These are phyloP conservation scores for Drosophila miranda DNA, from an alignment of 1,140 invertebrate genomes.

Conservation along the genomic window DNA sequence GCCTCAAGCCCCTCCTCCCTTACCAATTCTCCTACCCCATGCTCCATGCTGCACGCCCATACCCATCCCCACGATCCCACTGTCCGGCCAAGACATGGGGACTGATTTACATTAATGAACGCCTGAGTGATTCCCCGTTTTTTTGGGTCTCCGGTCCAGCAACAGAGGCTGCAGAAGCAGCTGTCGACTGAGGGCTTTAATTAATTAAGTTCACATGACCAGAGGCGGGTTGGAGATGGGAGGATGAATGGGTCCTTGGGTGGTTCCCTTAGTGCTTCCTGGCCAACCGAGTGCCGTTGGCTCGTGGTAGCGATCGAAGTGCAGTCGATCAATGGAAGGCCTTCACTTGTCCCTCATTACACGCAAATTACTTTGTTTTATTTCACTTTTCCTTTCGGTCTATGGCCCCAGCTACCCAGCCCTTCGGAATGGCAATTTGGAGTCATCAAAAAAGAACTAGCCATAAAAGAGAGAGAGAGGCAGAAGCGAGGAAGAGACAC, in stretches of 20 bases:
- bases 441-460: slow-evolving; percentile 36
- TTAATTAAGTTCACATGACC: slow-evolving; percentile 79
- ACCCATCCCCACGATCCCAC: slow-evolving; percentile 8
- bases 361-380: slow-evolving; percentile 64
- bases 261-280: neutral
- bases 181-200: slow-evolving; percentile 73
- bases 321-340: slow-evolving; percentile 60
- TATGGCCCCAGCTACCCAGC: neutral
- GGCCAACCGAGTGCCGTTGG: too few relatives aligned
- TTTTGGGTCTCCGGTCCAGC: slow-evolving; percentile 53
- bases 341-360: slow-evolving; percentile 60
- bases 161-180: slow-evolving; percentile 42
- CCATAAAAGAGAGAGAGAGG: neutral
- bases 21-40: neutral
- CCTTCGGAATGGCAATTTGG: slow-evolving; percentile 22
- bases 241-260: neutral
- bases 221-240: slow-evolving; percentile 22
- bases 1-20: neutral
- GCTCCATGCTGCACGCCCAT: neutral
- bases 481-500: neutral
- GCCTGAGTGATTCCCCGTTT: slow-evolving; percentile 71
- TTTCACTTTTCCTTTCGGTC: slow-evolving; percentile 39
- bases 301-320: slow-evolving; percentile 38
- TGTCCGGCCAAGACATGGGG: slow-evolving; percentile 62
- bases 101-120: slow-evolving; percentile 79